These are phyloP conservation scores for Mastomys natalensis DNA, from an alignment of 2,113 vertebrate genomes.

Conservation along the genomic window DNA sequence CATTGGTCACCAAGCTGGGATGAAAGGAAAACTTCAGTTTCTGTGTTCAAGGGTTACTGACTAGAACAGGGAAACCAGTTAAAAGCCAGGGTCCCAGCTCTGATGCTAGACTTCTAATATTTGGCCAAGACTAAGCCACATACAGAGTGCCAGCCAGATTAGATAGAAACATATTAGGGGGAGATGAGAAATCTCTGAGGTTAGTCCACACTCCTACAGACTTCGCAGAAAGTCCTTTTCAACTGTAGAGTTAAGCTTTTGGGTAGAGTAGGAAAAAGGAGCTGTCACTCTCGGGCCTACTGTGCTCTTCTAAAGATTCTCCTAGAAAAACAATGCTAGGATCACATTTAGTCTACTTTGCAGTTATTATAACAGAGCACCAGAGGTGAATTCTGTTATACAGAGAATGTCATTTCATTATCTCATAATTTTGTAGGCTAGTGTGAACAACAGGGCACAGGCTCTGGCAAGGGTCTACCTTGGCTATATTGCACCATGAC, in stretches of 20 bases:
- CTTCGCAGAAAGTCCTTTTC: not conserved
- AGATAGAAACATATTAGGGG: not conserved
- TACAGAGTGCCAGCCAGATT: not conserved
- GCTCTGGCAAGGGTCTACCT: not conserved
- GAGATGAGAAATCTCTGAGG: not conserved
- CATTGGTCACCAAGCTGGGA: not conserved
- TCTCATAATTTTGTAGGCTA: not conserved
- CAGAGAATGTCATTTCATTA: not conserved
- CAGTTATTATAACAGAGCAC: not conserved
- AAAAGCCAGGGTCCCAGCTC: not conserved
- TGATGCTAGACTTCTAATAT: not conserved
- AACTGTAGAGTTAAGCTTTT: not conserved
- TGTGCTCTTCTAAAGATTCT: not conserved
- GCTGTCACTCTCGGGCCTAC: not conserved
- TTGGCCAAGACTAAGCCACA: not conserved
- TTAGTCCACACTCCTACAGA: not conserved
- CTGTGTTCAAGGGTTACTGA: not conserved
- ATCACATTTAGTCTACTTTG: not conserved
- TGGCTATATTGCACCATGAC: no score
- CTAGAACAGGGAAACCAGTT: not conserved
- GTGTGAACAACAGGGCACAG: not conserved
- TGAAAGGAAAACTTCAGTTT: not conserved
- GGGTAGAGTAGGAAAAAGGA: no score
- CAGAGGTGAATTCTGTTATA: not conserved
- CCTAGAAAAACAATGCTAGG: not conserved